Evolutionary conservation across 1,140 invertebrate genomes (phyloP).

Genomic region (Coboldia fuscipes): DNA sequence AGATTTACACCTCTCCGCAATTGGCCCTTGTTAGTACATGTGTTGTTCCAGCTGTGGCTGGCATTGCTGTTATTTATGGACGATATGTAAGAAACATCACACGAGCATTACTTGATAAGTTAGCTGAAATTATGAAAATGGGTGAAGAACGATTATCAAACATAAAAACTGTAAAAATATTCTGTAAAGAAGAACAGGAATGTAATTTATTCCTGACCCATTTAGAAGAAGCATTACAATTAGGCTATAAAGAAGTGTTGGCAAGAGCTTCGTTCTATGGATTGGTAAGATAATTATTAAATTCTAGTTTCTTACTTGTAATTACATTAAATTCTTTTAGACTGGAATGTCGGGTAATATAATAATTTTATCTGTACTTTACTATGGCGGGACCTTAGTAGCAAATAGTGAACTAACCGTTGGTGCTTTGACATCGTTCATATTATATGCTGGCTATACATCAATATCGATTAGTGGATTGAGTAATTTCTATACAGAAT

Average conservation of each 20-base stretch:
- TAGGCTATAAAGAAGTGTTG: slow-evolving; percentile 73
- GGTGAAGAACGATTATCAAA: slow-evolving; percentile 88
- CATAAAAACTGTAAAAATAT: slow-evolving; percentile 83
- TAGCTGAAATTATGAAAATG: slow-evolving; percentile 62
- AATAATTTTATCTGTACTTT: slow-evolving; percentile 79
- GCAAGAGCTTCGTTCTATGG: slow-evolving; percentile 82
- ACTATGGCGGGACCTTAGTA: slow-evolving; percentile 82
- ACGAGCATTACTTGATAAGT: slow-evolving; percentile 55
- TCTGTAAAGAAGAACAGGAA: slow-evolving; percentile 70
- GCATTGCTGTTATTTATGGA: slow-evolving; percentile 73
- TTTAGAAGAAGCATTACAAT: slow-evolving; percentile 48
- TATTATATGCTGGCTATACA: slow-evolving; percentile 82
- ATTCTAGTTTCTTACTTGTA: slow-evolving; percentile 1
- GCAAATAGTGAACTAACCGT: slow-evolving; percentile 61
- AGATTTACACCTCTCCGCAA: slow-evolving; percentile 79
- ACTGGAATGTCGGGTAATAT: slow-evolving; percentile 84
- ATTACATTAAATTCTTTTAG: slow-evolving; percentile 25
- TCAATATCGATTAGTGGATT: slow-evolving; percentile 72
- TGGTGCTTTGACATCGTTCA: slow-evolving; percentile 75
- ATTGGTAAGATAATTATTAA: slow-evolving; percentile 34
- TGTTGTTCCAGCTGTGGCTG: slow-evolving; percentile 74
- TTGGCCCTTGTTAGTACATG: slow-evolving; percentile 64
- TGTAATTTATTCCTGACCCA: slow-evolving; percentile 40
- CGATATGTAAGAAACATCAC: slow-evolving; percentile 72
- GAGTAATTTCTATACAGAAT: slow-evolving; percentile 76